Base-by-base conservation (phyloP, 35 echinoderm and acorn worm species). In the Strongylocentrotus purpuratus region DNA sequence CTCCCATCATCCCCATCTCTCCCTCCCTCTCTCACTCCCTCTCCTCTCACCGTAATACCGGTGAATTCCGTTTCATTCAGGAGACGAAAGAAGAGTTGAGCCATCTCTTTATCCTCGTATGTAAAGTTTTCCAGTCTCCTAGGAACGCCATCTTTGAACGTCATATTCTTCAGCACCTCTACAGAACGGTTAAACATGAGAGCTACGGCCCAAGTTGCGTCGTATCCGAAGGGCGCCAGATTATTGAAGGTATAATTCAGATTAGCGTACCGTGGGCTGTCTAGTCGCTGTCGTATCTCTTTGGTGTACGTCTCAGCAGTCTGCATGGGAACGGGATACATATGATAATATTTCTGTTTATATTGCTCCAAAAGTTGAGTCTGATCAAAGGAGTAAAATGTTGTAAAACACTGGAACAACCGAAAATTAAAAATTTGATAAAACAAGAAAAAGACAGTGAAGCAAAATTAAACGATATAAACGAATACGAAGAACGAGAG, bases 151-250 rank as follows among this genome's bases (percentile, higher is more conserved):
- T 92, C 88, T 22, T n/a, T 11, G 47, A 92, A 97, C 46, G 59
- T 94, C 46, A 94, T 94, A 13, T 94, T 47, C 88, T 97, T 91
- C 17, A 97, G 31, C 2, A 92, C 46, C 22, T 78, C 31, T 8
- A 93, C 90, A 7, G 97, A 45, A 32, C 94, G 50, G 71, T 97
- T 96, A 13, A 97, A 61, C 60, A 95, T 95, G 9, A 99, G 90
- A 48, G 97, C 97, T 33, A 96, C 94, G 48, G 97, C 94, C 97
- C 97, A 99, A 31, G 94, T 94, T 4, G 97, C 88, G 50, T 99
- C 97, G 86, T 99, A 99, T 10, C 96, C 97, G 70, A 96, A 97
- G 32, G 96, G 89, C 9, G 95, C 96, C 12, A 96, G 95, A 32
- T 45, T 90, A 33, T 96, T 97, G 58, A 47, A 95, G 32, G 45